Percentiles rank a stretch among this genome's conserved stretches.
Evolutionary conservation across 2,797 vertebrate species (phyloP).

Genomic region (Macroramphosus scolopax): DNA sequence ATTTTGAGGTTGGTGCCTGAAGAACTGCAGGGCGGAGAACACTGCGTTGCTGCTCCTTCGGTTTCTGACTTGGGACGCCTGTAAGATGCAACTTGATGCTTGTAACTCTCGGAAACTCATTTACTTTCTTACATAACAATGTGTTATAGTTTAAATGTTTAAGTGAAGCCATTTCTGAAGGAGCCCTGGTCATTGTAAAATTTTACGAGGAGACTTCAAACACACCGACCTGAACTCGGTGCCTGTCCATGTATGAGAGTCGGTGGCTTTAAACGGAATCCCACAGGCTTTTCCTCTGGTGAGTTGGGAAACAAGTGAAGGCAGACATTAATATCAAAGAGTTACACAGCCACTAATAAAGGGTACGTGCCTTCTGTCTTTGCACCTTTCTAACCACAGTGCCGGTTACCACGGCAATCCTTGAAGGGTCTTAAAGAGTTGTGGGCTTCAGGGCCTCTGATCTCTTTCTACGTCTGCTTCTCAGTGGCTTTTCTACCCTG

Average conservation of each 20-base stretch:
- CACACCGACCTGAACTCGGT: conserved; percentile 90
- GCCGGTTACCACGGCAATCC: conserved; percentile 43
- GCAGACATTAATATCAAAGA: no score
- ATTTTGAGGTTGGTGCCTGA: conserved; percentile 90
- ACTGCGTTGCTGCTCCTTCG: conserved; percentile 96
- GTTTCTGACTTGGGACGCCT: conserved; percentile 98
- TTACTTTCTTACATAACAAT: conserved; percentile 4
- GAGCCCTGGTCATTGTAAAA: conserved; percentile 10
- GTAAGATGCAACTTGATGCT: conserved; percentile 60
- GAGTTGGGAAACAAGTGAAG: conserved; percentile 35
- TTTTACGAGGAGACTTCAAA: conserved; percentile 4
- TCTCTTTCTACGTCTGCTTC: conserved; percentile 29
- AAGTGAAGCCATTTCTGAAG: no score
- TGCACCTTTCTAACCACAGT: conserved; percentile 34
- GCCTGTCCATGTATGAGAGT: conserved; percentile 97
- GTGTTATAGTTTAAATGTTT: no score
- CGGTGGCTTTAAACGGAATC: conserved; percentile 96
- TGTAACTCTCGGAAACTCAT: conserved; percentile 12
- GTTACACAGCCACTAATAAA: no score
- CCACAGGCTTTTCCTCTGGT: conserved; percentile 93
- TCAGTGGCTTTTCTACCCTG: conserved; percentile 38
- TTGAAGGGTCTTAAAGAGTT: conserved; percentile 10
- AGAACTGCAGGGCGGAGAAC: conserved; percentile 95
- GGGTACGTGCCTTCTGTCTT: conserved; percentile 32
- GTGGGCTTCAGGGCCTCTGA: conserved; percentile 24